Evolutionary conservation across 1,140 invertebrate genomes (phyloP).

Genomic region (Augochlora pura): DNA sequence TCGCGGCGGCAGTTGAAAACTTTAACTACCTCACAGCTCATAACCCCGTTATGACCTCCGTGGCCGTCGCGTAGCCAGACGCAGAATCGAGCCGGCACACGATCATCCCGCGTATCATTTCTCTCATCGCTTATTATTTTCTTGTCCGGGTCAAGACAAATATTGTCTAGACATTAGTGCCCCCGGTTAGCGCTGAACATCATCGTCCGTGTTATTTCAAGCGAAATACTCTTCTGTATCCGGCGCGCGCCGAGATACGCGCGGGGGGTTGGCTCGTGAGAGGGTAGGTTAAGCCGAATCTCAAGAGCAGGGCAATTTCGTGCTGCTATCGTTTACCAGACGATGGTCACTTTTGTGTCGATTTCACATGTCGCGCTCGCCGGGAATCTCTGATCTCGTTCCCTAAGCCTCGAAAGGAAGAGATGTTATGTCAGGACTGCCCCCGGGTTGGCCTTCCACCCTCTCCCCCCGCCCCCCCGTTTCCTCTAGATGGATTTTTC

Average conservation of each 20-base stretch:
- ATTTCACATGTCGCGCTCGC: constrained; percentile 58
- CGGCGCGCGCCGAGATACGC: constrained; percentile 17
- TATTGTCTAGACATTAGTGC: constrained; percentile 71
- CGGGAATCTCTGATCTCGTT: constrained; percentile 55
- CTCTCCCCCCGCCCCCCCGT: background rate
- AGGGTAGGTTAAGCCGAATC: constrained; percentile 48
- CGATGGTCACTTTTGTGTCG: constrained; percentile 74
- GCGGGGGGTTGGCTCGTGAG: background rate
- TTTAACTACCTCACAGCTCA: constrained; percentile 76
- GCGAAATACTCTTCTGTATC: constrained; percentile 50
- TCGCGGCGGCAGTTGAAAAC: constrained; percentile 68
- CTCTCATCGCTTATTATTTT: constrained; percentile 72
- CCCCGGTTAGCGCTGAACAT: constrained; percentile 19
- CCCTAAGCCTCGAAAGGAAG: constrained; percentile 59
- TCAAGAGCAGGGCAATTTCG: constrained; percentile 52
- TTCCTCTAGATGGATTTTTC: constrained; percentile 52
- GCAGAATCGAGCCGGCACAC: background rate
- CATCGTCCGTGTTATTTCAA: constrained; percentile 59
- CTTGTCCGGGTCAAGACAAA: constrained; percentile 69
- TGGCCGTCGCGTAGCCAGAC: constrained; percentile 15
- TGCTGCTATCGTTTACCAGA: constrained; percentile 66
- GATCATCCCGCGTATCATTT: constrained; percentile 27
- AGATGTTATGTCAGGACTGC: constrained; percentile 69
- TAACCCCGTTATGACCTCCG: constrained; percentile 74
- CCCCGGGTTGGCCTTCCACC: constrained; percentile 35